phyloP scores from a whole-genome alignment of 2,797 vertebrate species.

The Carapus acus region DNA sequence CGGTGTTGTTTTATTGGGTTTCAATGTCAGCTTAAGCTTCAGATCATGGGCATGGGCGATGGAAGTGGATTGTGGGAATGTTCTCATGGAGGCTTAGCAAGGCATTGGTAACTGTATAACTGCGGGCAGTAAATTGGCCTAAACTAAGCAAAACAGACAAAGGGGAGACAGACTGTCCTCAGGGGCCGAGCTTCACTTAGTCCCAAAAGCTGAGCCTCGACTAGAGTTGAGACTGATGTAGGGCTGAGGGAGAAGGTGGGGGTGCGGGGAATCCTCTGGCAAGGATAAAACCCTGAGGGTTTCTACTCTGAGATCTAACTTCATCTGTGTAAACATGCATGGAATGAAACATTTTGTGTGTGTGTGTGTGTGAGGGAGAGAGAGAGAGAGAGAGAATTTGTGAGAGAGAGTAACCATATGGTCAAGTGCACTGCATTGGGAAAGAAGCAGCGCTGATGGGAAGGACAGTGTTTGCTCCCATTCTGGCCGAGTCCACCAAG shows the following conservation, averaged over 20 bases:
- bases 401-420: no score
- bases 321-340: constrained; percentile 64
- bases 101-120: constrained; percentile 40
- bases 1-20: constrained; percentile 38
- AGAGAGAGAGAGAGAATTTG: no score
- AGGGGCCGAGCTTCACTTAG: constrained; percentile 47
- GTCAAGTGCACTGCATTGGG: constrained; percentile 17
- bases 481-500: not conserved
- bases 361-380: constrained; percentile 27
- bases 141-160: constrained; percentile 50
- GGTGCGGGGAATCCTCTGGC: constrained; percentile 29
- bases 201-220: constrained; percentile 51
- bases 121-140: constrained; percentile 50
- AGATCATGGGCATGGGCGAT: constrained; percentile 24
- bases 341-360: constrained; percentile 44
- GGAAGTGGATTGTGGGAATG: constrained; percentile 45
- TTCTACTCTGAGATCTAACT: constrained; percentile 47
- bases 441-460: constrained; percentile 10
- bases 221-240: constrained; percentile 39
- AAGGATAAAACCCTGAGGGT: constrained; percentile 44
- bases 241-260: constrained; percentile 22
- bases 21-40: constrained; percentile 27
- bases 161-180: constrained; percentile 45
- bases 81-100: constrained; percentile 40
- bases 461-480: constrained; percentile 14